These are phyloP conservation scores for Nephrotoma guestfalica DNA, from an alignment of 2,888 invertebrate genomes.

Conservation along the genomic window DNA sequence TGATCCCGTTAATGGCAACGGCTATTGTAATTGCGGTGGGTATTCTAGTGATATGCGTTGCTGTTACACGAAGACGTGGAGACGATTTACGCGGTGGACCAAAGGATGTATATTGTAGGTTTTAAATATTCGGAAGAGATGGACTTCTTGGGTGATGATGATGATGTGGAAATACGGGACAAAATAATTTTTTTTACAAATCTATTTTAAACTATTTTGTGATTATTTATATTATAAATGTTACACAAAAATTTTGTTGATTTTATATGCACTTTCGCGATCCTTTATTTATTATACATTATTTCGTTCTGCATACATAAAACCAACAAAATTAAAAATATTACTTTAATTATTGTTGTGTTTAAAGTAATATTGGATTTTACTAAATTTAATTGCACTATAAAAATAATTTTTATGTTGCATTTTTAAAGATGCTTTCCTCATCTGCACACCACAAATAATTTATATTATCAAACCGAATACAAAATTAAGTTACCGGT, in stretches of 20 bases:
- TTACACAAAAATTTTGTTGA: not conserved
- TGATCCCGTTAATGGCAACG: constrained; percentile 80
- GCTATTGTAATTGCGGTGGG: constrained; percentile 83
- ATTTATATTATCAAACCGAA: not conserved
- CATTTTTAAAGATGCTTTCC: constrained; percentile 3
- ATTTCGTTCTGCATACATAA: not conserved
- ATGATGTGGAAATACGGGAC: not conserved
- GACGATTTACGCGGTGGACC: constrained; percentile 70
- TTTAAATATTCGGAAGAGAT: constrained; percentile 16
- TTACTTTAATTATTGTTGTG: not conserved
- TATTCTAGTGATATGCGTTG: constrained; percentile 80
- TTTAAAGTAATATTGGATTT: not conserved
- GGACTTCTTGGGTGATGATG: not conserved
- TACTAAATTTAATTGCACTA: not conserved
- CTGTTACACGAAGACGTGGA: constrained; percentile 65
- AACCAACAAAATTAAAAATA: not conserved
- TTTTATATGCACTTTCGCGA: not conserved
- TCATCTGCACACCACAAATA: constrained; percentile 4
- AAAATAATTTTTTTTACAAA: not conserved
- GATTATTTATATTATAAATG: not conserved
- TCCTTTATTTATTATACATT: not conserved
- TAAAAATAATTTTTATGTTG: not conserved
- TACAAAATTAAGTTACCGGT: not conserved
- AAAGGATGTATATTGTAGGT: constrained; percentile 63
- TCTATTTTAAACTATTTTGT: not conserved